A percentile compares a stretch with the other conserved stretches of the same genome.
Evolutionary conservation across 2,113 vertebrate species (phyloP).

Genomic region (Scytalopus superciliaris): DNA sequence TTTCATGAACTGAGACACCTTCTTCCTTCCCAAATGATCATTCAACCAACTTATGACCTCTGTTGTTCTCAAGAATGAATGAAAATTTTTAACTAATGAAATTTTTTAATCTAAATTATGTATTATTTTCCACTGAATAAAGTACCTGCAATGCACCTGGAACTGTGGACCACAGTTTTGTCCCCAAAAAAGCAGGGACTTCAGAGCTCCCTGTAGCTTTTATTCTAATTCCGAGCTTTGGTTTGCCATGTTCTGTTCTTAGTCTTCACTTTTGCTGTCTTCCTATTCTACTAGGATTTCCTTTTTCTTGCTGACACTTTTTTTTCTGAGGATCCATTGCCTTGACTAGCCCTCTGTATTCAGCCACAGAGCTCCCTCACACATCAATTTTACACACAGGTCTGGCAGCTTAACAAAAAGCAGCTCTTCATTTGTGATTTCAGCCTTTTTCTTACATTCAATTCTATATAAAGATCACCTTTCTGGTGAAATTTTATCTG

Average conservation of each 20-base stretch:
- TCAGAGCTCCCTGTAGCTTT: not conserved
- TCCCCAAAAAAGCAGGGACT: not conserved
- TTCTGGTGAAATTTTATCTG: not conserved
- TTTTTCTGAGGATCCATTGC: not conserved
- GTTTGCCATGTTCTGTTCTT: not conserved
- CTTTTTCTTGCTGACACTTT: not conserved
- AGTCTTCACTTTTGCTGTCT: not conserved
- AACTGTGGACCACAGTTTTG: not conserved
- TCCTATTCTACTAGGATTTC: not conserved
- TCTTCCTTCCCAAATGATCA: not conserved
- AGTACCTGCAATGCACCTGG: not conserved
- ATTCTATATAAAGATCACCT: not conserved
- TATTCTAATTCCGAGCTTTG: not conserved
- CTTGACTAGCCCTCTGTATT: not conserved
- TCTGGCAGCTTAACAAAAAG: not conserved
- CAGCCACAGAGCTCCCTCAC: not conserved
- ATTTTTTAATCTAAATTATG: not conserved
- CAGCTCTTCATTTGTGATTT: not conserved
- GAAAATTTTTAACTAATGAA: not conserved
- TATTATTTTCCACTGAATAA: not conserved
- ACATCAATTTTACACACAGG: rapidly evolving
- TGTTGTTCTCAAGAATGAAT: not conserved
- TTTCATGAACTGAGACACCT: not conserved
- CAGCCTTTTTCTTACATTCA: not conserved
- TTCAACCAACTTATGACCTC: not conserved